Base-by-base conservation (phyloP, 2,113 vertebrate species). In the Phaethon lepturus region DNA sequence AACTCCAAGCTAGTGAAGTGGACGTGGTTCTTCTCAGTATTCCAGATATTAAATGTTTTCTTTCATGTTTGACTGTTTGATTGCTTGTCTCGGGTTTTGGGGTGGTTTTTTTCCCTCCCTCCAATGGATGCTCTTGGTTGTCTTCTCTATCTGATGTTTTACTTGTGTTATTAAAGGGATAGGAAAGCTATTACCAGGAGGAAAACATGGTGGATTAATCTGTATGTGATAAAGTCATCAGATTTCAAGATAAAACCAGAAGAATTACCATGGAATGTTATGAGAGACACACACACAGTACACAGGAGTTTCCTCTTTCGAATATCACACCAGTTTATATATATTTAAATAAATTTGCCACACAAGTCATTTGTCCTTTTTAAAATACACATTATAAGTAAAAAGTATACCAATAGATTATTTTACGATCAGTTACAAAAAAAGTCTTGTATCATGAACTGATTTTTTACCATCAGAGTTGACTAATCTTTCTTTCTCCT, bases 141-240 rank as follows among this genome's bases (percentile, higher is more conserved):
- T 58, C 44, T 81, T 72, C 66, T 59, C 58, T 93, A 6, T 80
- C 76, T 89, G 26, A 84, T 56, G 33, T 68, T 95, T 84, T 53
- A 67, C 6, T 66, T 67, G 5, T 49, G 25, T 33, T 79, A 82
- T 67, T 92, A 88, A 80, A 71, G 17, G 19, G 13, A 55, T 83
- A 69, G 66, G 31, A 96, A 94, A 90, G 44, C 10, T 78, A 38
- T 83, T 89, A 77, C 62, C 58, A 67, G 47, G 4, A 86, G 75
- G 71, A 56, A 97, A 96, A 93, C 40, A 94, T 22, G 45, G 86
- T 53, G 13, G 52, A 86, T 94, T 96, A 81, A 96, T 92, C n/a
- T 90, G 17, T 64, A 11, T 50, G 42, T 52, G 75, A 92, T 79
- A 81, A 85, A 96, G 25, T 49, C 91, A 72, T 78, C 79, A 96